phyloP scores from a whole-genome alignment of 2,888 invertebrate genomes.

The Cerceris ruficornis region DNA sequence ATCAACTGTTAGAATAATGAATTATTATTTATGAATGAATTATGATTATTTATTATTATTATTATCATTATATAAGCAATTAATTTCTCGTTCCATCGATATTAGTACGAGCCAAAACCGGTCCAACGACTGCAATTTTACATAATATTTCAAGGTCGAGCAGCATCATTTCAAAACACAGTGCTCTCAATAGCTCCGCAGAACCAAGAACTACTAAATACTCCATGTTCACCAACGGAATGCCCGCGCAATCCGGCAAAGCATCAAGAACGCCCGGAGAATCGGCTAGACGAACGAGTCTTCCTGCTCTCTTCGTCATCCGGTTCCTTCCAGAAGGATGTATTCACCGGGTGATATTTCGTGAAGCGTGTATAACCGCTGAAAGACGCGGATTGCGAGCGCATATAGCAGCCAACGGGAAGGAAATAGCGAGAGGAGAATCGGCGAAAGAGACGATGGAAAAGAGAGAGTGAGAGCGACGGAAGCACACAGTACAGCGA shows the following conservation, averaged over 20 bases:
- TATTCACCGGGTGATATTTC: constrained; percentile 70
- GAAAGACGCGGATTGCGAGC: constrained; percentile 74
- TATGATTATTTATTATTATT: too few relatives aligned
- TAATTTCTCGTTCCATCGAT: too few relatives aligned
- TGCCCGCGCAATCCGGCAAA: neutral
- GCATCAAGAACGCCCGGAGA: neutral
- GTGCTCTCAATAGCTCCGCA: neutral
- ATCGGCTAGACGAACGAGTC: constrained; percentile 26
- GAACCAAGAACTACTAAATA: neutral
- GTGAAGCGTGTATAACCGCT: constrained; percentile 72
- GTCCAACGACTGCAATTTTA: too few relatives aligned
- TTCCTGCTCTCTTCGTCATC: constrained; percentile 39
- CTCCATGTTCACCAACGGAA: neutral
- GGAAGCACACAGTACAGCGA: neutral
- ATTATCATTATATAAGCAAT: too few relatives aligned
- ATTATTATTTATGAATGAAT: too few relatives aligned
- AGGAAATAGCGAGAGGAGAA: constrained; percentile 58
- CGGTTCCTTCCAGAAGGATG: constrained; percentile 44
- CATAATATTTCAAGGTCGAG: too few relatives aligned
- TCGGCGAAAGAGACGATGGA: constrained; percentile 54
- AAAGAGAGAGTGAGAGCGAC: constrained; percentile 31
- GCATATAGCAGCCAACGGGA: constrained; percentile 55
- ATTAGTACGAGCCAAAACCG: too few relatives aligned
- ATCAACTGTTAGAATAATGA: too few relatives aligned
- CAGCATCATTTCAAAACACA: too few relatives aligned